phyloP scores from a whole-genome alignment of 2,888 invertebrate genomes.

The Sylvicola fuscatus region DNA sequence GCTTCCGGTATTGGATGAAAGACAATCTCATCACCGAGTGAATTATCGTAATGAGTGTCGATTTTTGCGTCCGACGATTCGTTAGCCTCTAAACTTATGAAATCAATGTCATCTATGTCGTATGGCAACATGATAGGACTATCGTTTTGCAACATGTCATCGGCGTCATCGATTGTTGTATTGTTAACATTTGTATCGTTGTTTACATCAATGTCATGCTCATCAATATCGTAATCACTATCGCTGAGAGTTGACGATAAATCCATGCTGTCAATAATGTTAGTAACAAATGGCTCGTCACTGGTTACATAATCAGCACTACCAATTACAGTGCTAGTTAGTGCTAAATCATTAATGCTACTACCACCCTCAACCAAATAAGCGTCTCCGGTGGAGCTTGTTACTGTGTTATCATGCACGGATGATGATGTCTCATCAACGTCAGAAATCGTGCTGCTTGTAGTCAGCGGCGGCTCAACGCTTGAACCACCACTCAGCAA shows the following conservation, averaged over 20 bases:
- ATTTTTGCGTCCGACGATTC: too few species aligned
- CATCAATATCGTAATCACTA: neutral
- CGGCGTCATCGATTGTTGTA: neutral
- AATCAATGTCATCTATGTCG: neutral
- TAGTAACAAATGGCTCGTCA: constrained; percentile 1
- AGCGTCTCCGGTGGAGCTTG: too few species aligned
- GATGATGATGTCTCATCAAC: constrained; percentile 5
- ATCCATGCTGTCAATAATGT: constrained; percentile 2
- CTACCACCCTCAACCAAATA: constrained; percentile 1
- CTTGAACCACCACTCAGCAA: too few species aligned
- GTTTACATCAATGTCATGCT: neutral
- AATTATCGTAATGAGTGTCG: too few species aligned
- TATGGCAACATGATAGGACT: neutral
- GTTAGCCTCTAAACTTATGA: too few species aligned
- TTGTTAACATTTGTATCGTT: neutral
- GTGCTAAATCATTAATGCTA: constrained; percentile 2
- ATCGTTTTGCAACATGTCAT: constrained; percentile 3
- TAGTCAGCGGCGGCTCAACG: too few species aligned
- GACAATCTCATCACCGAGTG: too few species aligned
- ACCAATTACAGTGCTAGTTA: constrained; percentile 12
- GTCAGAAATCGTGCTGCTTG: too few species aligned
- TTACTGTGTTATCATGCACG: too few species aligned
- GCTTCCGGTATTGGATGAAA: too few species aligned
- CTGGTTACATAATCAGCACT: constrained; percentile 5
- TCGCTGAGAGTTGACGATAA: neutral